Base-by-base conservation (phyloP, 1,140 invertebrate genomes). In the Lasaia peninsularis region DNA sequence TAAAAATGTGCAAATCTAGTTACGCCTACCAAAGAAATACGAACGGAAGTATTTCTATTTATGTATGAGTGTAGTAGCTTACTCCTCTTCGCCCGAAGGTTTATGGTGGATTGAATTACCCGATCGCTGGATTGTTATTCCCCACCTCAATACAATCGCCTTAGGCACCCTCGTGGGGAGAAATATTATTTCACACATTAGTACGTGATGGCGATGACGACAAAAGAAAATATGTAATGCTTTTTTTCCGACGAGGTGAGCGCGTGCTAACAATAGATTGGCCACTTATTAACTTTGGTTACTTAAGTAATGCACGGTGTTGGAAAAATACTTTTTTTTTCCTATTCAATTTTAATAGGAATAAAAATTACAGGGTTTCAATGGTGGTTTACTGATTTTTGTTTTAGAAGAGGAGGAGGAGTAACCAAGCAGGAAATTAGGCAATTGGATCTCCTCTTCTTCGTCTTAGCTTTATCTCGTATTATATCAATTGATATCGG, bases 171-270 rank as follows among this genome's bases (percentile, higher is more conserved):
- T 33, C 21, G 12, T 14, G 2, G 20, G 52, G 52, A 33, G 52
- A 40, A 54, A 54, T 54, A 54, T 54, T 54, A 54, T 54, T 54
- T 54, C 52, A 40, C 35, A 54, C 52, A 54, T 54, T 54, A 54
- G 18, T 37, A 54, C 52, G 52, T 54, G 52, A 40, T 54, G 52
- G 18, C 20, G 20, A 21, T 40, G 35, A 54, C 52, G 34, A 54
- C 52, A 37, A 54, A 54, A 54, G 52, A 54, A 54, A 54, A 54
- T 54, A 54, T 51, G 11, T 49, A n/a, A 31, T 54, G 21, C 35
- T 40, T 54, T 54, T 37, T 37, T 54, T 35, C 28, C 28, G 14
- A 28, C 4, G 24, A 28, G 24, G 52, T 24, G 18, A 53, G 52
- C 18, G 52, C 52, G 32, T 24, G 50, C 50, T 7, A 37, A 37